These are phyloP conservation scores for Gymnocypris eckloni DNA, from an alignment of 2,797 vertebrate genomes.

Conservation along the genomic window DNA sequence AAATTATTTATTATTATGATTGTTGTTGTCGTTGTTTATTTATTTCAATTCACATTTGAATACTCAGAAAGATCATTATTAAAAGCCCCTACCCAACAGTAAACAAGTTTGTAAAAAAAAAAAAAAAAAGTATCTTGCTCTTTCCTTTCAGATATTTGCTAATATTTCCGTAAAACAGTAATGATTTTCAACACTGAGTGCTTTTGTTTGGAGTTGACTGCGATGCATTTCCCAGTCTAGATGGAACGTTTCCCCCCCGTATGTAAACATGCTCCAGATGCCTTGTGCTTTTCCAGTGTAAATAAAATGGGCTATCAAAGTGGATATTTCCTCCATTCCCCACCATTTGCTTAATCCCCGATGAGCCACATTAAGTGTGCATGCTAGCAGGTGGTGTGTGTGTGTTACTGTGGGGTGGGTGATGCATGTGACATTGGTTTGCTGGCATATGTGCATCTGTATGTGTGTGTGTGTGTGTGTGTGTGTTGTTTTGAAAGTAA, in stretches of 20 bases:
- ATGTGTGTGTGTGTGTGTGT: neutral
- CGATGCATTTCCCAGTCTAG: slow-evolving; percentile 57
- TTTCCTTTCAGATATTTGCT: neutral
- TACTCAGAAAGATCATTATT: neutral
- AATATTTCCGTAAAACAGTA: neutral
- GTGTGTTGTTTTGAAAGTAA: slow-evolving; percentile 9
- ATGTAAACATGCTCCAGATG: slow-evolving; percentile 76
- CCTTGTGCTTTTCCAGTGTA: slow-evolving; percentile 77
- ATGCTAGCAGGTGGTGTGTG: slow-evolving; percentile 77
- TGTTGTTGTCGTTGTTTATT: no score
- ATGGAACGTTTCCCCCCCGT: slow-evolving; percentile 66
- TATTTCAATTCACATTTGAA: neutral
- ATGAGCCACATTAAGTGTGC: slow-evolving; percentile 78
- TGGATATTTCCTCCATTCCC: slow-evolving; percentile 84
- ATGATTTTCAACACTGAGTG: slow-evolving; percentile 25
- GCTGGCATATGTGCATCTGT: slow-evolving; percentile 27
- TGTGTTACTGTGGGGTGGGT: slow-evolving; percentile 46
- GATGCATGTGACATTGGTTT: slow-evolving; percentile 37
- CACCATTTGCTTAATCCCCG: slow-evolving; percentile 84
- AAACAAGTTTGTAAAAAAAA: neutral
- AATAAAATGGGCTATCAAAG: slow-evolving; percentile 82
- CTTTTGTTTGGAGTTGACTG: slow-evolving; percentile 41
- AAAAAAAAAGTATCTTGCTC: neutral
- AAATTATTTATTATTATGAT: neutral
- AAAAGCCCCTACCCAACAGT: neutral